These are phyloP conservation scores for Drosophila setosimentum DNA, from an alignment of 2,888 invertebrate genomes.

Conservation along the genomic window DNA sequence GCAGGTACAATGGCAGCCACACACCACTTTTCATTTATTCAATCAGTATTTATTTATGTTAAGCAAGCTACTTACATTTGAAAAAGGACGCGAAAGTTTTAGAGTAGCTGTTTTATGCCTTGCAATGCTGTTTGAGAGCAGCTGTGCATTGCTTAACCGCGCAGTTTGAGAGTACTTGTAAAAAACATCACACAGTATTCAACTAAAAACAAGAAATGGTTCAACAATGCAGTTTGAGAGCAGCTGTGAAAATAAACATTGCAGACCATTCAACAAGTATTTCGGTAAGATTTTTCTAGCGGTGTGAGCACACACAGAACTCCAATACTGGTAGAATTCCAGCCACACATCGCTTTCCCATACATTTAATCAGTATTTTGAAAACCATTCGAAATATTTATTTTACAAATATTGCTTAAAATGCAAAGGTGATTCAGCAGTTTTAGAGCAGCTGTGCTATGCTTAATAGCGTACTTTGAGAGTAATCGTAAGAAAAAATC, in stretches of 20 bases:
- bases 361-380: not conserved
- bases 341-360: not conserved
- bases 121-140: not conserved
- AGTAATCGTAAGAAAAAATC: not conserved
- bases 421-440: not conserved
- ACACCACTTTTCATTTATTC: not conserved
- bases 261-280: not conserved
- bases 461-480: not conserved
- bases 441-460: not conserved
- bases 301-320: not conserved
- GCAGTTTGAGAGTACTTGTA: constrained; percentile 2
- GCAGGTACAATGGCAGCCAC: constrained; percentile 3
- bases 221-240: not conserved
- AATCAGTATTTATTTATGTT: not conserved
- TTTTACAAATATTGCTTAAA: not conserved
- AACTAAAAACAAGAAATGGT: not conserved
- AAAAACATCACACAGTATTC: not conserved
- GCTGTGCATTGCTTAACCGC: constrained; percentile 8
- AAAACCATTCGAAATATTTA: not conserved
- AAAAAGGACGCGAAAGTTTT: constrained; percentile 4
- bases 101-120: not conserved
- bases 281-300: not conserved
- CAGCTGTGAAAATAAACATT: not conserved
- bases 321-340: not conserved
- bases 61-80: not conserved